phyloP scores from a whole-genome alignment of 1,140 invertebrate genomes.

The Bombus confusus region DNA sequence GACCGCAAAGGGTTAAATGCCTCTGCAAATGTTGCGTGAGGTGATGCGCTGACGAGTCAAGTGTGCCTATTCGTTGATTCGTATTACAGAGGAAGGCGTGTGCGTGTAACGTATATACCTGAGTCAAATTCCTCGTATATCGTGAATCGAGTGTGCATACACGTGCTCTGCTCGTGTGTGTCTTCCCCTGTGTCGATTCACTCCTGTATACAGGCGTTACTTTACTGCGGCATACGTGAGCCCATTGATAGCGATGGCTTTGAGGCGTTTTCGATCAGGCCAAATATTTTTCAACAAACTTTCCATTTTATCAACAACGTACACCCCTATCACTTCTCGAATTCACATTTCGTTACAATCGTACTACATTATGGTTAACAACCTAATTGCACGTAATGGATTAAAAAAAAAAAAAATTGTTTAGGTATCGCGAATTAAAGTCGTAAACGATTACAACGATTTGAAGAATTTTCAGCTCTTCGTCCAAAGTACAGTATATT shows the following conservation, averaged over 20 bases:
- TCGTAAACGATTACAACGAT: not conserved
- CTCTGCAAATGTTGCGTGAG: slow-evolving; percentile 62
- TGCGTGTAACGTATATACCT: slow-evolving; percentile 47
- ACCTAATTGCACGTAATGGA: too few species aligned
- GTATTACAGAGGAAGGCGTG: slow-evolving; percentile 17
- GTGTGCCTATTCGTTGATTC: slow-evolving; percentile 66
- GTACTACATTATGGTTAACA: not conserved
- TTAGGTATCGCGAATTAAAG: not conserved
- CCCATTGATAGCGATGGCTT: not conserved
- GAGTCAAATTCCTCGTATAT: slow-evolving; percentile 62
- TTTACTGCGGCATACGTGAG: slow-evolving; percentile 1
- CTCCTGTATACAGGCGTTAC: slow-evolving; percentile 31
- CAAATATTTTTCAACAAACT: not conserved
- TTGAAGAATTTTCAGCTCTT: not conserved
- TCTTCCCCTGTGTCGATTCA: slow-evolving; percentile 37
- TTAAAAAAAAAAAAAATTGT: not conserved
- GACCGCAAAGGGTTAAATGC: slow-evolving; percentile 58
- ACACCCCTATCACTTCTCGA: not conserved
- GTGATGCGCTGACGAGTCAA: slow-evolving; percentile 69
- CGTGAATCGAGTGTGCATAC: slow-evolving; percentile 24
- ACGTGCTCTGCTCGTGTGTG: not conserved
- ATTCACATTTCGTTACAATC: not conserved
- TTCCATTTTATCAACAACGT: not conserved
- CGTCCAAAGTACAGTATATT: too few species aligned
- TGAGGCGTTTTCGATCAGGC: not conserved